Evolutionary conservation across 1,140 invertebrate genomes (phyloP).

Genomic region (Probaryconus sp.): DNA sequence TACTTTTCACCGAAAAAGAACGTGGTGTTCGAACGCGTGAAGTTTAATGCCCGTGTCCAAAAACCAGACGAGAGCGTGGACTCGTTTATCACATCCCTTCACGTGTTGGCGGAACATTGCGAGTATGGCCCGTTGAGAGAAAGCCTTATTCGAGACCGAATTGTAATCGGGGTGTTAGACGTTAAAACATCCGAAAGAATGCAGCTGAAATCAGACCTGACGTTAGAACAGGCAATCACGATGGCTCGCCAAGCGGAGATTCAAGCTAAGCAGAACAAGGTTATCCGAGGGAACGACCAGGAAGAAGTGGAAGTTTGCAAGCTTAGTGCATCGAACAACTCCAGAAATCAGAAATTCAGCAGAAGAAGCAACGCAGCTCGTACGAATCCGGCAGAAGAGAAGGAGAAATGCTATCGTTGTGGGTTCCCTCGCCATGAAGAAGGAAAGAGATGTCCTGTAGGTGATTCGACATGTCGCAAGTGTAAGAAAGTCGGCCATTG

Average conservation of each 20-base stretch:
- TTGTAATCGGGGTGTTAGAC: slow-evolving; percentile 4
- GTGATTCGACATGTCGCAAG: slow-evolving; percentile 30
- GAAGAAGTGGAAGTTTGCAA: too few relatives aligned
- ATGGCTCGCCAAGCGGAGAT: slow-evolving; percentile 15
- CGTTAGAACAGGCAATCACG: background rate
- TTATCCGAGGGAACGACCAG: too few relatives aligned
- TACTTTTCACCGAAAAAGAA: slow-evolving; percentile 71
- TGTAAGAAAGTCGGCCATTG: slow-evolving; percentile 58
- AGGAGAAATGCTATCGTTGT: too few relatives aligned
- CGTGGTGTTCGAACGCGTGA: slow-evolving; percentile 66
- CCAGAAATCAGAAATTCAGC: too few relatives aligned
- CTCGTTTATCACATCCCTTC: slow-evolving; percentile 65
- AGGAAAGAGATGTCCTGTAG: slow-evolving; percentile 43
- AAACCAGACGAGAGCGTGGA: slow-evolving; percentile 63
- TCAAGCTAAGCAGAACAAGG: background rate
- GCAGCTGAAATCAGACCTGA: slow-evolving; percentile 11
- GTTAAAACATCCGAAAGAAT: background rate
- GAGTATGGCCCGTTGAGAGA: slow-evolving; percentile 1
- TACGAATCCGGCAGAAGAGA: too few relatives aligned
- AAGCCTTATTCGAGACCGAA: slow-evolving; percentile 1
- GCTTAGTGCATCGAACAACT: too few relatives aligned
- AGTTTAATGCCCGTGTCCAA: slow-evolving; percentile 69
- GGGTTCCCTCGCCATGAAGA: slow-evolving; percentile 31
- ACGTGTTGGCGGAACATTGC: slow-evolving; percentile 66
- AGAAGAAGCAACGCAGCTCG: too few relatives aligned